A percentile compares a stretch with the other conserved stretches of the same genome.
phyloP scores from a whole-genome alignment of 2,797 vertebrate species.

The Danio jaintianensis region DNA sequence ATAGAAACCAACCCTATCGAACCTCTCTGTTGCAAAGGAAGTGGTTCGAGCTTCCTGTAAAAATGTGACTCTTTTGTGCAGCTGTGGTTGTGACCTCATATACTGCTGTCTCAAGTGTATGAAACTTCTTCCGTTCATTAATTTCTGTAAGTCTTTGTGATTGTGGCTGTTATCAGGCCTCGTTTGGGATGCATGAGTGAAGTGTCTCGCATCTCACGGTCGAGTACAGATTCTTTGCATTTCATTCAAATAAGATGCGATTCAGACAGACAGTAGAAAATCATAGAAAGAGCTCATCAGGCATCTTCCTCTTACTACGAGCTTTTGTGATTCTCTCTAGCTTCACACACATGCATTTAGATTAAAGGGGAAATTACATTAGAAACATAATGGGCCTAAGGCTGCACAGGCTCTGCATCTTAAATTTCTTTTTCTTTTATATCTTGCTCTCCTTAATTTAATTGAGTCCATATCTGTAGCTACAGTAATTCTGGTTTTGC shows the following conservation, averaged over 20 bases:
- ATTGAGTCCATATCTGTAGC: background rate
- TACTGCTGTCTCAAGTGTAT: slow-evolving; percentile 3
- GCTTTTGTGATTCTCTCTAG: slow-evolving; percentile 23
- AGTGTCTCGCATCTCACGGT: background rate
- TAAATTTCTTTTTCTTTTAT: background rate
- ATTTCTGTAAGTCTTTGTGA: slow-evolving; percentile 3
- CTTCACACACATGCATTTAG: slow-evolving; percentile 4
- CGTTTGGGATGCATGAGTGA: background rate
- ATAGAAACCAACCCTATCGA: slow-evolving; percentile 44
- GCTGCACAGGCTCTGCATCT: background rate
- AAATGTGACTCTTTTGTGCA: slow-evolving; percentile 47
- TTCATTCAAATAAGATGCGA: slow-evolving; percentile 10
- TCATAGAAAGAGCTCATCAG: background rate
- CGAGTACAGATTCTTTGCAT: slow-evolving; percentile 6
- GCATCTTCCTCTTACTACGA: slow-evolving; percentile 11
- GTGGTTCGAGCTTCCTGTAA: slow-evolving; percentile 61
- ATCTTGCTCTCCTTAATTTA: background rate
- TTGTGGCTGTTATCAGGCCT: slow-evolving; percentile 9
- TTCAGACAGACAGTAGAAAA: background rate
- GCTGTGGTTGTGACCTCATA: slow-evolving; percentile 29
- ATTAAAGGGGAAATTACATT: slow-evolving; percentile 16
- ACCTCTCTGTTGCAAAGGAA: slow-evolving; percentile 54
- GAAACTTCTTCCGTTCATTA: background rate
- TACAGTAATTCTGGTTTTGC: background rate
- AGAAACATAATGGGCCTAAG: slow-evolving; percentile 20